Conservation (phyloP, 2,797 vertebrate species). For the Sebastes flavidus region DNA sequence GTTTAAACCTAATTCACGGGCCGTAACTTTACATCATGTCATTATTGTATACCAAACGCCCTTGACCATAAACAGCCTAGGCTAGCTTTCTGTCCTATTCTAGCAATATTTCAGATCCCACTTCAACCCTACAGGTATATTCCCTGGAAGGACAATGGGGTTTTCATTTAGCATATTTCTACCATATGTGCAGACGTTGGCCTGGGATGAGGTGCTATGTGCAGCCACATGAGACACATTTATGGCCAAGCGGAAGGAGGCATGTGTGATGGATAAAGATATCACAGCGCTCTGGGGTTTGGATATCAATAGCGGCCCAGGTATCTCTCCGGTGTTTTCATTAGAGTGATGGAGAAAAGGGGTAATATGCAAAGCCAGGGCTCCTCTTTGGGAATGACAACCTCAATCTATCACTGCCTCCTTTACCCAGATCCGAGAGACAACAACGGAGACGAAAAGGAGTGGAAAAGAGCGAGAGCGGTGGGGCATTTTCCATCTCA, state of each 20-base stretch:
- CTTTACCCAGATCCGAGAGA: slow-evolving; percentile 37
- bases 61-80: slow-evolving; percentile 38
- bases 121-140: slow-evolving; percentile 2
- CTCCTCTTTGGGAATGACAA: slow-evolving; percentile 49
- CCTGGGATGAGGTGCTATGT: slow-evolving; percentile 5
- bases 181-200: slow-evolving; percentile 23
- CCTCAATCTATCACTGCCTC: slow-evolving; percentile 58
- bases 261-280: slow-evolving; percentile 64
- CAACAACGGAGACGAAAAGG: slow-evolving; percentile 16
- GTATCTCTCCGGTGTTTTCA: slow-evolving; percentile 49
- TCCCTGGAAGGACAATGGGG: slow-evolving; percentile 52
- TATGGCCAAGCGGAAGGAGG: slow-evolving; percentile 14
- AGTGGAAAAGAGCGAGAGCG: not conserved
- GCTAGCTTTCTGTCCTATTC: not conserved
- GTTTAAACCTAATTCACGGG: slow-evolving; percentile 2
- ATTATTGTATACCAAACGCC: not conserved
- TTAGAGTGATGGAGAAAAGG: slow-evolving; percentile 59
- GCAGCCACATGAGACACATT: slow-evolving; percentile 58
- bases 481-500: slow-evolving; percentile 44
- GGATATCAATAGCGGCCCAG: slow-evolving; percentile 42
- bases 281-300: slow-evolving; percentile 32
- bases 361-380: slow-evolving; percentile 60
- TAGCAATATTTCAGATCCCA: slow-evolving; percentile 27
- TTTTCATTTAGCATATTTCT: slow-evolving; percentile 63
- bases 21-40: slow-evolving; percentile 9